phyloP scores from a whole-genome alignment of 1,140 invertebrate species.

The Panonychus citri region DNA sequence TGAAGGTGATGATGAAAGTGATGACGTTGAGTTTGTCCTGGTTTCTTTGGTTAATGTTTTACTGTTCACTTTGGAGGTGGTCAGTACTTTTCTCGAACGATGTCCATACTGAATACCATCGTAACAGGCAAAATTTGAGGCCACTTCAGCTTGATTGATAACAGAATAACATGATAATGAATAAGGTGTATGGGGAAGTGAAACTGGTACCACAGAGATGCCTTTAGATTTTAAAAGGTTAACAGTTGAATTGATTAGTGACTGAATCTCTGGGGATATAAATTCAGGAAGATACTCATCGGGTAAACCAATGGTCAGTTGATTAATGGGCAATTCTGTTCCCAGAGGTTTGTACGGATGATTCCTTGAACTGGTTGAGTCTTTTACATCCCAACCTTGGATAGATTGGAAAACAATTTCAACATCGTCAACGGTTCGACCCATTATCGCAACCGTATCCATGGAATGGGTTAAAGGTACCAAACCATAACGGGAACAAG shows the following conservation, averaged over 20 bases:
- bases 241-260: constrained; percentile 47
- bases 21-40: no score
- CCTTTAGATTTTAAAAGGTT: constrained; percentile 43
- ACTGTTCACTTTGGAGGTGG: neutral
- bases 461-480: constrained; percentile 92
- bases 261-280: constrained; percentile 42
- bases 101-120: constrained; percentile 78
- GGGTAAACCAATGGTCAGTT: constrained; percentile 43
- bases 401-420: constrained; percentile 35
- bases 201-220: constrained; percentile 36
- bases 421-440: constrained; percentile 51
- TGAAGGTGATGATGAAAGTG: no score
- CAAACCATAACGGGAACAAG: constrained; percentile 70
- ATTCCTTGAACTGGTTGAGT: constrained; percentile 5
- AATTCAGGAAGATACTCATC: constrained; percentile 55
- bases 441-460: constrained; percentile 76
- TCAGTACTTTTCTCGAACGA: neutral
- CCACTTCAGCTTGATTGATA: constrained; percentile 80
- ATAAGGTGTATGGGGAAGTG: constrained; percentile 61
- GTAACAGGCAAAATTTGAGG: constrained; percentile 91
- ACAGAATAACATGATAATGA: constrained; percentile 81
- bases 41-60: no score
- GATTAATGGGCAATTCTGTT: neutral
- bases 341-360: neutral
- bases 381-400: constrained; percentile 1